Base-by-base conservation (phyloP, 2,888 invertebrate genomes). In the Amphipyra berbera region DNA sequence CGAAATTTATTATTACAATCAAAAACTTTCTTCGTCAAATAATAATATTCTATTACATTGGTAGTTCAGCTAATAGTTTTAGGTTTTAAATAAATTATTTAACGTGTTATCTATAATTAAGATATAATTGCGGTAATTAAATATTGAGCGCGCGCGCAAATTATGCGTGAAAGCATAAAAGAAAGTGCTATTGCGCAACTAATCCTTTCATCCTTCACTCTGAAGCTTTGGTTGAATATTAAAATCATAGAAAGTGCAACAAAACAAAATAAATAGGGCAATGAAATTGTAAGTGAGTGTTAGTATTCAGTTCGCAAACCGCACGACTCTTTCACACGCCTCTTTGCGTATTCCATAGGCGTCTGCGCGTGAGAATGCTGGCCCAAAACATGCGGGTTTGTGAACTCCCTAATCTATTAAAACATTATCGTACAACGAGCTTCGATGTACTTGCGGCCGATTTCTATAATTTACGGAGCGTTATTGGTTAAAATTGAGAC, bases 261-360 rank as follows among this genome's bases (percentile, higher is more conserved):
- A 73, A 21, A 73, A 70, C 70, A 53, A 81, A 83, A 83, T 83
- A 90, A 84, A 88, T 90, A 84, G 89, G 84, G 83, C 87, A 89
- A 86, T 87, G 93, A 93, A 93, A 94, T 76, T 76, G 92, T 84
- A 90, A 93, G 92, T 93, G 87, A 85, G 69, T 69, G 79, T 93
- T 90, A 87, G 89, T 91, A 94, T 93, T 92, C 93, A 82, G 83
- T 84, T 79, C 76, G 84, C 89, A 88, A 90, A 90, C 91, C 91
- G 79, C 90, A 90, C 85, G 79, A 76, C 66, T 78, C 76, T 84
- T 92, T 94, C 94, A 88, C 94, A 94, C 93, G 93, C 60, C 84
- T 89, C 70, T 75, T 90, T 89, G 88, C 84, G 89, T 90, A 90
- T 91, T 90, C 92, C 72, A 68, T 61, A 15, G 69, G 87, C 87